Base-by-base conservation (phyloP, 2,113 vertebrate species). In the Ceratotherium simum region DNA sequence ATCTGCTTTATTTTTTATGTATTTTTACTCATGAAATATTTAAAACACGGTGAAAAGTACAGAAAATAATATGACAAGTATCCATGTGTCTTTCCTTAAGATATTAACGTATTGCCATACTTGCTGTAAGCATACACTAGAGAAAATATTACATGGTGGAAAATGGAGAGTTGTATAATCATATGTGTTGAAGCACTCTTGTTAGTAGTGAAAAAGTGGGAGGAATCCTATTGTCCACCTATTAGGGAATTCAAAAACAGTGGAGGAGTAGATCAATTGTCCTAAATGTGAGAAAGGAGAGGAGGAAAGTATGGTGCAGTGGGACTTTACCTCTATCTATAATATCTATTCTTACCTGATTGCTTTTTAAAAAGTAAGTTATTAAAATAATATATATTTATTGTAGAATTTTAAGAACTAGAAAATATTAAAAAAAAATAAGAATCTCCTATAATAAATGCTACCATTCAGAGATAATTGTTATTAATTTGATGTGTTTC, bases 321-420 rank as follows among this genome's bases (percentile, higher is more conserved):
- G 21, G 21, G 4, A 46, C 8, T 64, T 60, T 39, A 46, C 33
- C 2, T 87, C 21, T 78, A 42, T 42, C 46, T 36, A 18, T 7
- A 36, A 76, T 16, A 39, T 86, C 8, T 79, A 54, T 79, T 60
- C 69, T 72, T 72, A 23, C 6, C 33, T 72, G 27, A 78, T 79
- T 83, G 4, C 9, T 83, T 82, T 78, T 42, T 36, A 54, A 70
- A 85, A 88, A 64, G 17, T 48, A 70, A 75, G 21, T 39, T 64
- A 42, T 83, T 83, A 83, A 81, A 94, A 72, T 31, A 39, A 23
- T 72, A 33, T 2, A 72, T 39, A 86, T 39, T 58, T 81, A 58
- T 67, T 67, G n/a, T 25, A 75, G 25, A 70, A 46, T 78, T 79
- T 89, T 96, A n/a, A 79, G 29, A 96, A 90, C 56, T 33, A 84